Evolutionary conservation across 2,797 vertebrate genomes (phyloP).

Genomic region (Epinephelus malabaricus): DNA sequence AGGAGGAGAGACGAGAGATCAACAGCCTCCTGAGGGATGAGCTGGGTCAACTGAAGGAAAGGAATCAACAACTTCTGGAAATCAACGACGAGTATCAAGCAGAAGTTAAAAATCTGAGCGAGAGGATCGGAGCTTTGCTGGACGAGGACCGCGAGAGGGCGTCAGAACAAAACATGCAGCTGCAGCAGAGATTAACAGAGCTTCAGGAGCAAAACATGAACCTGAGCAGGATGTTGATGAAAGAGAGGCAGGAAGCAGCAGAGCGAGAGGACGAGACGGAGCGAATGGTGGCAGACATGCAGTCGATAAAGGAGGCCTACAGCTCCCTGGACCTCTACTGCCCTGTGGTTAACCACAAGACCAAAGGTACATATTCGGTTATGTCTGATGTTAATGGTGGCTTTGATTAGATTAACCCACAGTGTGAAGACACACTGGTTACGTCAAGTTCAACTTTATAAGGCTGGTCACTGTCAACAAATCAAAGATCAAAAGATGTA

Average conservation of each 20-base stretch:
- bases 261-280: conserved; percentile 30
- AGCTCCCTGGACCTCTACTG: conserved; percentile 56
- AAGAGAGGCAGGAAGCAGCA: conserved; percentile 1
- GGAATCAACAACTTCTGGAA: conserved; percentile 24
- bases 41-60: not conserved
- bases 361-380: conserved; percentile 27
- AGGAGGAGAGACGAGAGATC: conserved; percentile 17
- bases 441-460: not conserved
- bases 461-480: no score
- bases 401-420: not conserved
- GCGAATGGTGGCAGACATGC: not conserved
- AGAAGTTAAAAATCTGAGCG: conserved; percentile 30
- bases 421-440: not conserved
- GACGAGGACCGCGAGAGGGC: not conserved
- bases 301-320: conserved; percentile 8
- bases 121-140: not conserved
- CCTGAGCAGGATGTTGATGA: conserved; percentile 23
- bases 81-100: not conserved
- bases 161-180: not conserved
- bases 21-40: conserved; percentile 32
- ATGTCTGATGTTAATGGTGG: no score
- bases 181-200: not conserved
- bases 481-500: no score
- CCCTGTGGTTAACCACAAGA: conserved; percentile 50
- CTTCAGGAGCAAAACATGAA: conserved; percentile 39